Evolutionary conservation across 2,113 vertebrate genomes (phyloP).

Genomic region (Motacilla tschutschensis): DNA sequence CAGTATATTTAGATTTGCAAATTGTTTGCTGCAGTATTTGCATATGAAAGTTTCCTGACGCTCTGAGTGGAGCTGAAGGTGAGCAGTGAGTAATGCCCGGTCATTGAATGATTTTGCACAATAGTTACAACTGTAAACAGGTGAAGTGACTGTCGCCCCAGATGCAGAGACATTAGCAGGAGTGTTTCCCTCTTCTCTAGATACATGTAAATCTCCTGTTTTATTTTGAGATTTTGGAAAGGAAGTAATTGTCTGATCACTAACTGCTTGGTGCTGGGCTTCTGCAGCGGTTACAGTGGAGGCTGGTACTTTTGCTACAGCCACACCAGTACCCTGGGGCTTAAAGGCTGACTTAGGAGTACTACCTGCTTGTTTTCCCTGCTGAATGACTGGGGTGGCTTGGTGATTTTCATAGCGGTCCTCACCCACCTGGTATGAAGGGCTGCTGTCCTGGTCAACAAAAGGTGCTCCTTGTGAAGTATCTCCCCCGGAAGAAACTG

Average conservation of each 20-base stretch:
- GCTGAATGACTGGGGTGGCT: slow-evolving; percentile 38
- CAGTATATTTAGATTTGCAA: slow-evolving; percentile 86
- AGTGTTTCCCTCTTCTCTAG: slow-evolving; percentile 61
- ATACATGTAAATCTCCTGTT: slow-evolving; percentile 13
- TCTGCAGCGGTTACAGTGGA: slow-evolving; percentile 31
- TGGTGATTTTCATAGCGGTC: slow-evolving; percentile 48
- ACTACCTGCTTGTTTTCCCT: slow-evolving; percentile 38
- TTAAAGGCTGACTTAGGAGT: slow-evolving; percentile 48
- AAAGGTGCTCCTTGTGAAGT: slow-evolving; percentile 58
- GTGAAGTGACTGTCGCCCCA: slow-evolving; percentile 60
- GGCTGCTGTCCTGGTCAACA: slow-evolving; percentile 20
- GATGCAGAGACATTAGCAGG: slow-evolving; percentile 57
- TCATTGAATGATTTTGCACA: slow-evolving; percentile 86
- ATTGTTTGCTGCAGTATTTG: slow-evolving; percentile 90
- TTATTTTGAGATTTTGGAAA: slow-evolving; percentile 42
- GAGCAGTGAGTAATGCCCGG: slow-evolving; percentile 76
- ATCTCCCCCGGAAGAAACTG: slow-evolving; percentile 78
- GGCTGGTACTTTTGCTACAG: slow-evolving; percentile 21
- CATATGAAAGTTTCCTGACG: slow-evolving; percentile 83
- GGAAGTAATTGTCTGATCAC: slow-evolving; percentile 30
- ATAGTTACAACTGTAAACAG: slow-evolving; percentile 78
- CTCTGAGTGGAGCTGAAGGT: slow-evolving; percentile 86
- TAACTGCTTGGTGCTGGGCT: not conserved
- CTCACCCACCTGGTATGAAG: slow-evolving; percentile 20
- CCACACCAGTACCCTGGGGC: slow-evolving; percentile 29